phyloP scores from a whole-genome alignment of 2,797 vertebrate species.

The Microctenopoma steveboyesi region DNA sequence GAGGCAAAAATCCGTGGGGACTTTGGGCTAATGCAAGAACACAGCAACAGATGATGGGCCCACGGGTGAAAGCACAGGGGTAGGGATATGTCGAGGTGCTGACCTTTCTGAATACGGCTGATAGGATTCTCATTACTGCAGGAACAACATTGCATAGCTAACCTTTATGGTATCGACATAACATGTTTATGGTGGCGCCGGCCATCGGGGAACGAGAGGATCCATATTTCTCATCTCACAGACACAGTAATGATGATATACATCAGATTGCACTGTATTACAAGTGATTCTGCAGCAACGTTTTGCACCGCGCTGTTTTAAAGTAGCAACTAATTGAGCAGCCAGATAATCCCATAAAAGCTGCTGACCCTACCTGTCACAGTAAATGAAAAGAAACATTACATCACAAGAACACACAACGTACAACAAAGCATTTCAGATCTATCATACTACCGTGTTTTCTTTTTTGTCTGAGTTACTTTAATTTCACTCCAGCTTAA shows the following conservation, averaged over 20 bases:
- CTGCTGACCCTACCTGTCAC: neutral
- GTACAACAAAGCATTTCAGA: constrained; percentile 1
- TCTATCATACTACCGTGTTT: constrained; percentile 4
- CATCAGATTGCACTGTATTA: neutral
- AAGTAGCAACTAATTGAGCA: neutral
- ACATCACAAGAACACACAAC: constrained; percentile 7
- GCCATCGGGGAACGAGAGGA: neutral
- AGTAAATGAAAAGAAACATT: constrained; percentile 9
- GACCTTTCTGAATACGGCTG: constrained; percentile 29
- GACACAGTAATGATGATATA: neutral
- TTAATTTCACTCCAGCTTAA: constrained; percentile 2
- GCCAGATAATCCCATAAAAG: constrained; percentile 9
- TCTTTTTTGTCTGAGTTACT: neutral
- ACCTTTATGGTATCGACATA: neutral
- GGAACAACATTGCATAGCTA: constrained; percentile 20
- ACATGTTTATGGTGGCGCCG: constrained; percentile 1
- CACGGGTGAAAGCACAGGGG: constrained; percentile 10
- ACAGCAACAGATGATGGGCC: constrained; percentile 28
- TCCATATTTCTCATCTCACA: neutral
- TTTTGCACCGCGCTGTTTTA: neutral
- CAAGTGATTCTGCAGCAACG: neutral
- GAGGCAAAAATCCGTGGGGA: constrained; percentile 33
- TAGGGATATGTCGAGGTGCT: neutral
- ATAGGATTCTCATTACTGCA: constrained; percentile 21
- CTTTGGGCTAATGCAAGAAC: constrained; percentile 14